A percentile compares a stretch with the other conserved stretches of the same genome.
Conservation (phyloP, 2,888 invertebrate genomes). For the Timandra comae region DNA sequence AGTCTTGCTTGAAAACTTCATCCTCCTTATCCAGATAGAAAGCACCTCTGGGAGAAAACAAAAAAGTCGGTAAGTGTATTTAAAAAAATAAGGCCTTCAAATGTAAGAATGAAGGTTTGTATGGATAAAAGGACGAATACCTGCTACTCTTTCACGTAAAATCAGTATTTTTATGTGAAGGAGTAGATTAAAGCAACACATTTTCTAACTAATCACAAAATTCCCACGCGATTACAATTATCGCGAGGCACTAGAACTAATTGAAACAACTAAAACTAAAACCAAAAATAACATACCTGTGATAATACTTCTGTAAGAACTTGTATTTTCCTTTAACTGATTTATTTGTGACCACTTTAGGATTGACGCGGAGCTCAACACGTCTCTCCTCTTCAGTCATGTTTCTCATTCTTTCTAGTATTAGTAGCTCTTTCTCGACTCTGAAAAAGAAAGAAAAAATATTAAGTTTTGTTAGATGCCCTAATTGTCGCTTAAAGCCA, state of each 20-base stretch:
- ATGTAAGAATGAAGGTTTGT: no score
- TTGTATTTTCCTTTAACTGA: slow-evolving; percentile 98
- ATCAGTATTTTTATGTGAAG: no score
- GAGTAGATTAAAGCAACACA: no score
- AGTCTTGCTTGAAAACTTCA: slow-evolving; percentile 93
- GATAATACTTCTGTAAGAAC: slow-evolving; percentile 99
- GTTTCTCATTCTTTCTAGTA: slow-evolving; percentile 92
- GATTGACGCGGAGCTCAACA: slow-evolving; percentile 91
- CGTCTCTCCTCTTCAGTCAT: slow-evolving; percentile 98
- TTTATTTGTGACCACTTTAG: slow-evolving; percentile 95
- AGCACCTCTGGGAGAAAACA: slow-evolving; percentile 96
- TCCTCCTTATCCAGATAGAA: slow-evolving; percentile 98
- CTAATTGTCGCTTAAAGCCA: no score
- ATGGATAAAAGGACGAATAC: no score
- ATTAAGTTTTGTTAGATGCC: no score
- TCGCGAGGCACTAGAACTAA: no score
- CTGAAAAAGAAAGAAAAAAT: slow-evolving; percentile 78
- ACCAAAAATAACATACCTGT: slow-evolving; percentile 76
- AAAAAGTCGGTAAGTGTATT: no score
- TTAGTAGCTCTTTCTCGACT: slow-evolving; percentile 89
- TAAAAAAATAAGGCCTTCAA: no score
- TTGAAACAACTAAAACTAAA: background rate
- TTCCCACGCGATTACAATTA: background rate
- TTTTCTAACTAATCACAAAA: no score
- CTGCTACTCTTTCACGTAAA: no score